A percentile compares a stretch with the other conserved stretches of the same genome.
phyloP scores from a whole-genome alignment of 2,888 invertebrate species.

The Sesia apiformis region DNA sequence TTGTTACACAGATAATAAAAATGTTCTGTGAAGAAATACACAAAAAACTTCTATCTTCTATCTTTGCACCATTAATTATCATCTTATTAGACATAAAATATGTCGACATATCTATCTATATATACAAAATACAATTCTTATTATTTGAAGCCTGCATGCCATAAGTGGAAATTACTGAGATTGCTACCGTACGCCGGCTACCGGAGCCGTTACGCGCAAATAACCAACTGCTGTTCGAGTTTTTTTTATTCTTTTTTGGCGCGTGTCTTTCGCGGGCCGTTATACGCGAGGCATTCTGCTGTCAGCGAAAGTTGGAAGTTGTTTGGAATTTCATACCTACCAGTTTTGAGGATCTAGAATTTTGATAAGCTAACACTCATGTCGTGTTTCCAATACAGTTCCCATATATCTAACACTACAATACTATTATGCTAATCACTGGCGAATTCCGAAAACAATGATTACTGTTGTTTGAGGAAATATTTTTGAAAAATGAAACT shows the following conservation, averaged over 20 bases:
- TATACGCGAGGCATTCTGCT: conserved; percentile 47
- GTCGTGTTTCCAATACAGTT: too few relatives aligned
- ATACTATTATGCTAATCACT: too few relatives aligned
- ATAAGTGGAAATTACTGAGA: conserved; percentile 33
- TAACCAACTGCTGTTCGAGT: conserved; percentile 33
- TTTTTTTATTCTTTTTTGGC: conserved; percentile 50
- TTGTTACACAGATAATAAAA: too few relatives aligned
- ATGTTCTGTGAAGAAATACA: too few relatives aligned
- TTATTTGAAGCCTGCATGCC: conserved; percentile 41
- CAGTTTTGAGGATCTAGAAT: conserved; percentile 8
- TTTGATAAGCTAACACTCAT: background rate
- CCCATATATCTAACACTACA: too few relatives aligned
- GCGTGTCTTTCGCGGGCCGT: conserved; percentile 62
- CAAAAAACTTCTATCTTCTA: too few relatives aligned
- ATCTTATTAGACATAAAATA: too few relatives aligned
- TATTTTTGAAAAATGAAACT: too few relatives aligned
- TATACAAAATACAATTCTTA: conserved; percentile 11
- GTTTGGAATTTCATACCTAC: conserved; percentile 36
- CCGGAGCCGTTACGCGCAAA: conserved; percentile 69
- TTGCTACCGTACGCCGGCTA: conserved; percentile 51
- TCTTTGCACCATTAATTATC: too few relatives aligned
- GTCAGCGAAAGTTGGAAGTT: conserved; percentile 67
- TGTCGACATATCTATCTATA: too few relatives aligned
- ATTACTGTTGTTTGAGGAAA: too few relatives aligned
- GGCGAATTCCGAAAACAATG: too few relatives aligned